Evolutionary conservation across 1,140 invertebrate species (phyloP), one percentile per base, ranked within the genome.

Genomic region (Cyclargus thomasi): DNA sequence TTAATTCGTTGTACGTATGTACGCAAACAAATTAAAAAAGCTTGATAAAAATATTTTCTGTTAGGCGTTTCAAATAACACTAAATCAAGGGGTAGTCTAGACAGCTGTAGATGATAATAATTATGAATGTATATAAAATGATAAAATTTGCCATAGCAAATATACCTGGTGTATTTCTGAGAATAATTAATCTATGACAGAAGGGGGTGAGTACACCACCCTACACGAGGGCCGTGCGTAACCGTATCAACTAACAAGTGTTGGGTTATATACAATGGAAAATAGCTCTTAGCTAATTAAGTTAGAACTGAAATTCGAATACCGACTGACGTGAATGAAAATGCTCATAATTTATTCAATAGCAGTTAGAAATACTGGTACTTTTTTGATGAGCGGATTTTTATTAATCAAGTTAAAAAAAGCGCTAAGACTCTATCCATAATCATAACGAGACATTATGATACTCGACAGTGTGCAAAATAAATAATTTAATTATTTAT

Each of bases 171-270:
- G 2, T 21, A 20, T 63, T 68, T 62, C 22, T 36, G 39, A 47
- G 39, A 47, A 47, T 47, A 47, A 47, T 59, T 78, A 75, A 6
- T 82, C 75, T 80, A 68, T 78, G 74, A 63, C 18, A 73, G 17
- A 65, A 70, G 79, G 77, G 78, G 81, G 81, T 79, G 79, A 81
- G 77, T 69, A 77, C 76, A 81, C 81, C 81, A 80, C 81, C 77
- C 76, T 79, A 75, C 70, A 74, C 70, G 72, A 77, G 81, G 80
- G 79, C 75, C 75, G 78, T 80, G 79, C 75, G 74, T 79, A 77
- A 66, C 68, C 71, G 75, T 80, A 77, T 81, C 79, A 74, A 72
- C 68, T 83, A 66, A 74, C 72, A 67, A 67, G 66, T 68, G 72
- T 73, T 71, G 69, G 62, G 62, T 36, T 62, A 39, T 4, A 11